Evolutionary conservation across 1,140 invertebrate species (phyloP).

Genomic region (Sycobia sp.): DNA sequence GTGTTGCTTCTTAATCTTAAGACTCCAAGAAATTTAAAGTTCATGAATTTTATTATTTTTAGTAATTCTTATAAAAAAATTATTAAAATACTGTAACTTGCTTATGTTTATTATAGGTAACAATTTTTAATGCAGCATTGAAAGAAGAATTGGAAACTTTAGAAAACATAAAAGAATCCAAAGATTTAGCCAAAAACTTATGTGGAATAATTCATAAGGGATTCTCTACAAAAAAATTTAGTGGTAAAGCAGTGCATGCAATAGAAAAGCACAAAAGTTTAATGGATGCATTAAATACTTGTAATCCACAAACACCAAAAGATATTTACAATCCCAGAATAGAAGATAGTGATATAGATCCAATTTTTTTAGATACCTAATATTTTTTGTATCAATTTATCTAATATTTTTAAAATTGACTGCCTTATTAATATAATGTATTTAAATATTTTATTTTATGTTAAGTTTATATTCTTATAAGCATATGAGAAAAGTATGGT

Average conservation of each 20-base stretch:
- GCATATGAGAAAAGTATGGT: too few species aligned
- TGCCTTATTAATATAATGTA: not conserved
- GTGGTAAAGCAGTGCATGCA: conserved; percentile 20
- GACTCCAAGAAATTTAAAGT: too few species aligned
- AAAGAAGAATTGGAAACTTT: conserved; percentile 45
- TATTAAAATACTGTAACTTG: not conserved
- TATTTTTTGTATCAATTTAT: not conserved
- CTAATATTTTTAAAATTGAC: not conserved
- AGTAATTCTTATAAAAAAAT: too few species aligned
- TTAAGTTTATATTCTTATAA: too few species aligned
- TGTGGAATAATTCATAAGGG: conserved; percentile 38
- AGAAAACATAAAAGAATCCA: conserved; percentile 37
- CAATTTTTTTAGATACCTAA: conserved; percentile 10
- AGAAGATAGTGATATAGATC: conserved; percentile 25
- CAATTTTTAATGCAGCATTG: conserved; percentile 42
- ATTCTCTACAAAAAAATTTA: conserved; percentile 30
- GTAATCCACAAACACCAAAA: conserved; percentile 22
- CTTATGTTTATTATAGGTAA: conserved; percentile 42
- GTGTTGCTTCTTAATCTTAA: too few species aligned
- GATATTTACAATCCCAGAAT: conserved; percentile 38
- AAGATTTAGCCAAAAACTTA: conserved; percentile 32
- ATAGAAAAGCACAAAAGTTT: conserved; percentile 38
- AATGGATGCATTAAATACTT: conserved; percentile 11
- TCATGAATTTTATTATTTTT: too few species aligned
- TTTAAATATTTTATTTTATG: conserved; percentile 1